Evolutionary conservation across 2,797 vertebrate species (phyloP).

Genomic region (Centropyge bicolor): DNA sequence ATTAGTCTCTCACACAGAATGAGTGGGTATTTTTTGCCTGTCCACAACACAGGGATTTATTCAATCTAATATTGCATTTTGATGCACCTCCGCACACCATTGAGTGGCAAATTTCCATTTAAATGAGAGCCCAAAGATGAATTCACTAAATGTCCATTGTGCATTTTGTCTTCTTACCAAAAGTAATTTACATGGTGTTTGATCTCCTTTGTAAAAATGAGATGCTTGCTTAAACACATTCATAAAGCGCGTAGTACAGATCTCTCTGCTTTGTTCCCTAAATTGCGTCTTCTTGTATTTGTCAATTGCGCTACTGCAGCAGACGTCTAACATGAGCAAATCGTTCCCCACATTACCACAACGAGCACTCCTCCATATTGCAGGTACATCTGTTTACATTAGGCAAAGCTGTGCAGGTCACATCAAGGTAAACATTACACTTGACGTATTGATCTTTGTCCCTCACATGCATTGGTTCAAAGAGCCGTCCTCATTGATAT

Average conservation of each 20-base stretch:
- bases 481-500: slow-evolving; percentile 56
- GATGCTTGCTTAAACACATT: slow-evolving; percentile 64
- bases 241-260: slow-evolving; percentile 37
- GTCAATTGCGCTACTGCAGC: slow-evolving; percentile 34
- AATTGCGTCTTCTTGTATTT: slow-evolving; percentile 48
- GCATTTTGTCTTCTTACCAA: slow-evolving; percentile 68
- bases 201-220: slow-evolving; percentile 71
- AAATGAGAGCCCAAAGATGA: slow-evolving; percentile 76
- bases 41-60: slow-evolving; percentile 67
- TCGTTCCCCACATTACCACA: slow-evolving; percentile 22
- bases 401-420: slow-evolving; percentile 52
- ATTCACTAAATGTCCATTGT: slow-evolving; percentile 72
- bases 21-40: slow-evolving; percentile 36
- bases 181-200: slow-evolving; percentile 77
- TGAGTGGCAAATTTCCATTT: slow-evolving; percentile 81
- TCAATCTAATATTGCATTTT: slow-evolving; percentile 78
- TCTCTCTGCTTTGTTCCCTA: slow-evolving; percentile 54
- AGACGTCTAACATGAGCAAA: slow-evolving; percentile 29
- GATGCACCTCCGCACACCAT: slow-evolving; percentile 74
- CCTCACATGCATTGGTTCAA: slow-evolving; percentile 51
- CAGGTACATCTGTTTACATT: slow-evolving; percentile 58
- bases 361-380: slow-evolving; percentile 2
- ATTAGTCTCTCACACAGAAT: slow-evolving; percentile 47
- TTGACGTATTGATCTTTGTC: slow-evolving; percentile 62
- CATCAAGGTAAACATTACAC: slow-evolving; percentile 52